Evolutionary conservation across 2,888 invertebrate genomes (phyloP).

Genomic region (Leptodirus hochenwartii): DNA sequence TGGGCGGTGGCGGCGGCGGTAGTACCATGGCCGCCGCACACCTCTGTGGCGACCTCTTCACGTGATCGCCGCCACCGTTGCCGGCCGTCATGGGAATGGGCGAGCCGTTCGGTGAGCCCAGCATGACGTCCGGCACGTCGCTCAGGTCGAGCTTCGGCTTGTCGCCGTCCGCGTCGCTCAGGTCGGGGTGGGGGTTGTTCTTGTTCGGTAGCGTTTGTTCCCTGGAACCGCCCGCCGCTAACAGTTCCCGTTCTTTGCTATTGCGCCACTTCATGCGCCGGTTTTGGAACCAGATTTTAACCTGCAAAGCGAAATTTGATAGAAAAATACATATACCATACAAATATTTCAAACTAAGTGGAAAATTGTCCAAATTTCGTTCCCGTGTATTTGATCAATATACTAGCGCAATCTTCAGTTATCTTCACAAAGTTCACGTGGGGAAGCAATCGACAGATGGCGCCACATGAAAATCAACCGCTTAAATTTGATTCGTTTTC

Average conservation of each 20-base stretch:
- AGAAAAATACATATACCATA: no score
- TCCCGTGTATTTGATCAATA: no score
- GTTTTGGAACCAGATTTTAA: conserved; percentile 91
- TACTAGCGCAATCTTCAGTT: no score
- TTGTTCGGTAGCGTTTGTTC: conserved; percentile 93
- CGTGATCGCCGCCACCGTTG: conserved; percentile 4
- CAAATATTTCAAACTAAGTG: no score
- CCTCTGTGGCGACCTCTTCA: conserved; percentile 4
- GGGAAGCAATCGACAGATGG: no score
- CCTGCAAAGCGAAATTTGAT: conserved; percentile 36
- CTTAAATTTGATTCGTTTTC: no score
- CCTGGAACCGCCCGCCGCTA: conserved; percentile 83
- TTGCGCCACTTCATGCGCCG: conserved; percentile 98
- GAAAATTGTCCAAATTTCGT: no score
- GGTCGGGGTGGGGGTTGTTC: conserved; percentile 88
- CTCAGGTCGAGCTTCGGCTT: conserved; percentile 44
- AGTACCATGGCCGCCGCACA: conserved; percentile 7
- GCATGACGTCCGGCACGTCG: conserved; percentile 37
- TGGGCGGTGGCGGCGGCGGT: conserved; percentile 14
- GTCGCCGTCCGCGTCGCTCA: conserved; percentile 77
- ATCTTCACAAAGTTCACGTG: no score
- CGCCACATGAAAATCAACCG: no score
- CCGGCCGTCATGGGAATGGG: conserved; percentile 9
- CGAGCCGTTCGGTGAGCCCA: conserved; percentile 21
- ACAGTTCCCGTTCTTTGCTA: conserved; percentile 85